Conservation (phyloP, 2,888 invertebrate genomes). For the Hemistola chrysoprasaria region DNA sequence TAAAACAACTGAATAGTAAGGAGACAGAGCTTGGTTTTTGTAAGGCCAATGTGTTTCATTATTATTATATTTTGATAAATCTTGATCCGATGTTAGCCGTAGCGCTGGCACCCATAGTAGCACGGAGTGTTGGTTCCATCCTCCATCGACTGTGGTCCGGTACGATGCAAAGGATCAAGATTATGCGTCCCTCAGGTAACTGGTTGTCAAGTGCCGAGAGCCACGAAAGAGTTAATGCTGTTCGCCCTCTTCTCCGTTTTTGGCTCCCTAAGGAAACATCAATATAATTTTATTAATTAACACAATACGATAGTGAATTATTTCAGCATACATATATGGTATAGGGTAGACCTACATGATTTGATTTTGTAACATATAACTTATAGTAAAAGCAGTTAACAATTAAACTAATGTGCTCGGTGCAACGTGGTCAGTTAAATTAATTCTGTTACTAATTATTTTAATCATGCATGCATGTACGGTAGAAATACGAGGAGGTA, state of each 20-base stretch:
- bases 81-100: constrained; percentile 57
- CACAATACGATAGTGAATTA: constrained; percentile 2
- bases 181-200: constrained; percentile 78
- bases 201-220: constrained; percentile 87
- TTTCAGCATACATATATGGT: too few relatives aligned
- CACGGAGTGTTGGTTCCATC: constrained; percentile 47
- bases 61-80: constrained; percentile 34
- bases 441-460: neutral
- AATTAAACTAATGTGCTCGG: constrained; percentile 52
- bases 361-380: too few relatives aligned
- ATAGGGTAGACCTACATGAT: too few relatives aligned
- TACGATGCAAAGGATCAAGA: constrained; percentile 71
- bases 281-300: constrained; percentile 1
- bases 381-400: too few relatives aligned
- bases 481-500: too few relatives aligned
- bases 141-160: constrained; percentile 52
- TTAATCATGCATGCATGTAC: constrained; percentile 1
- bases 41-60: constrained; percentile 35
- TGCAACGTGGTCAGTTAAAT: constrained; percentile 51
- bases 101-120: constrained; percentile 43
- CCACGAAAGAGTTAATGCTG: constrained; percentile 91
- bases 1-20: constrained; percentile 48
- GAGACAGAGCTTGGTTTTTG: constrained; percentile 52
- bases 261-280: constrained; percentile 84
- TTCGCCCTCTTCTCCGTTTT: constrained; percentile 93